These are phyloP conservation scores for Drosophila buzzatii DNA, from an alignment of 2,888 invertebrate genomes.

Conservation along the genomic window DNA sequence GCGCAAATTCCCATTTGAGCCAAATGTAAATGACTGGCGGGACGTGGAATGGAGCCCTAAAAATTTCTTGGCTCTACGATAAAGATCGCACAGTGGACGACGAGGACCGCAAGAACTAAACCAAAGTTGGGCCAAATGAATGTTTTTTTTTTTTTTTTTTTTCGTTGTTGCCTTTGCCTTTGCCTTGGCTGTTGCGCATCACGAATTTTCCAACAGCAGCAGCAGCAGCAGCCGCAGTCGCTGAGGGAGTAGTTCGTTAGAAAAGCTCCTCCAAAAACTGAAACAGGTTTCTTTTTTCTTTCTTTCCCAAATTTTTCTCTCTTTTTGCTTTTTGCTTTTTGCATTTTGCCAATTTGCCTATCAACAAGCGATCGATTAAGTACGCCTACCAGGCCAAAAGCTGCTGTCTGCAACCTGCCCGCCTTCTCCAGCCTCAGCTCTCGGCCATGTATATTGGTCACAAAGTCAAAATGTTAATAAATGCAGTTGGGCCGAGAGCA, in stretches of 20 bases:
- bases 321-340: slow-evolving; percentile 40
- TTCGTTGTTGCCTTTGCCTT: not conserved
- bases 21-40: slow-evolving; percentile 76
- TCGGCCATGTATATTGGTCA: slow-evolving; percentile 67
- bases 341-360: slow-evolving; percentile 82
- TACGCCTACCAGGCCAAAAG: slow-evolving; percentile 68
- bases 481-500: slow-evolving; percentile 58
- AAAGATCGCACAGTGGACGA: slow-evolving; percentile 73
- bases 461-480: slow-evolving; percentile 82
- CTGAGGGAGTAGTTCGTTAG: slow-evolving; percentile 47
- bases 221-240: slow-evolving; percentile 27
- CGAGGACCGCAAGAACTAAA: slow-evolving; percentile 55
- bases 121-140: slow-evolving; percentile 54
- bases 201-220: slow-evolving; percentile 70
- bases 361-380: slow-evolving; percentile 83
- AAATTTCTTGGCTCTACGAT: slow-evolving; percentile 64
- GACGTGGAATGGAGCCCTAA: slow-evolving; percentile 68
- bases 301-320: slow-evolving; percentile 1
- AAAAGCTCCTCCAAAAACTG: slow-evolving; percentile 43
- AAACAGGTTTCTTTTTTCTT: slow-evolving; percentile 73
- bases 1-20: slow-evolving; percentile 61
- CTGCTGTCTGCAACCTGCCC: slow-evolving; percentile 21
- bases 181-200: slow-evolving; percentile 63
- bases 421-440: slow-evolving; percentile 1
- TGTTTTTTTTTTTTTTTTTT: slow-evolving; percentile 16